Evolutionary conservation across 2,113 vertebrate species (phyloP).

Genomic region (Tachuris rubrigastra): DNA sequence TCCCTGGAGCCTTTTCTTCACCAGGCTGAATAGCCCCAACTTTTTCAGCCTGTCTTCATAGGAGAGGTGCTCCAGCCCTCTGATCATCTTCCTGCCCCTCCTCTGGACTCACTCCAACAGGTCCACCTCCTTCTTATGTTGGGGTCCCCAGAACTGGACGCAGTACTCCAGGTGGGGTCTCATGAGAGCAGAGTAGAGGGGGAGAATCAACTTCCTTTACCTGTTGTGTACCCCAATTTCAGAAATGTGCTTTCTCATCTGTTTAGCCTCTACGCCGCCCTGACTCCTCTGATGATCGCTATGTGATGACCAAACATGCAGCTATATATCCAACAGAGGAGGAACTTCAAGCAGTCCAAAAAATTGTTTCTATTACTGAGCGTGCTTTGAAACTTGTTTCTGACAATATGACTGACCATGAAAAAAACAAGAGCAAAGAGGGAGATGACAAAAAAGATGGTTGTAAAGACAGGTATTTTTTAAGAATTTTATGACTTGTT

Average conservation of each 20-base stretch:
- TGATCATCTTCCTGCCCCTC: background rate
- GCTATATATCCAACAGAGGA: conserved; percentile 96
- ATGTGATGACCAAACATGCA: conserved; percentile 96
- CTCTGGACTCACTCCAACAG: background rate
- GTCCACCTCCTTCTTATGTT: background rate
- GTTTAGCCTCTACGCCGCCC: conserved; percentile 88
- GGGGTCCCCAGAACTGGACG: background rate
- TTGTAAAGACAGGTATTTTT: conserved; percentile 82
- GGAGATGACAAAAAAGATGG: conserved; percentile 89
- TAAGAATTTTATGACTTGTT: background rate
- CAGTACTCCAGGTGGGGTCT: background rate
- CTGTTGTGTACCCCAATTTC: background rate
- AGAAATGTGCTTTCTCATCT: background rate
- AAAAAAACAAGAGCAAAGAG: conserved; percentile 84
- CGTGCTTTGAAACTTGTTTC: conserved; percentile 96
- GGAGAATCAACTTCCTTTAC: background rate
- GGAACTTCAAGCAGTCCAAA: conserved; percentile 94
- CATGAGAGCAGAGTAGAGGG: background rate
- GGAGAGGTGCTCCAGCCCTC: background rate
- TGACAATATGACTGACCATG: conserved; percentile 90
- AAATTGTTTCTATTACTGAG: conserved; percentile 96
- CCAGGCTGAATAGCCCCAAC: background rate
- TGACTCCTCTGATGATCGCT: conserved; percentile 95
- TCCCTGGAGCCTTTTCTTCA: background rate
- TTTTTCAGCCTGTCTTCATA: background rate